These are phyloP conservation scores for Heliconius congener DNA, from an alignment of 1,140 invertebrate genomes.

Conservation along the genomic window DNA sequence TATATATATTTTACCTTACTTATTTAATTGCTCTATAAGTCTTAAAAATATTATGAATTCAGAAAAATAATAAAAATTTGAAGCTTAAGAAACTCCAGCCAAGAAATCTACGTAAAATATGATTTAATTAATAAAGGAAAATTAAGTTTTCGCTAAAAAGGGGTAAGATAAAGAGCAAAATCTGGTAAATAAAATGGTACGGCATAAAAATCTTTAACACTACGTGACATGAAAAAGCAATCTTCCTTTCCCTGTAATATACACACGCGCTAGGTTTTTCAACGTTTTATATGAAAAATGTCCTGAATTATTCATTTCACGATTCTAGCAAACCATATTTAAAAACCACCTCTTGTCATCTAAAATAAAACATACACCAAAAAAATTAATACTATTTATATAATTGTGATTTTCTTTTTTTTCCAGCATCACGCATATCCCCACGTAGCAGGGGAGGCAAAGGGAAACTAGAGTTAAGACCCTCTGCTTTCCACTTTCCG, in stretches of 20 bases:
- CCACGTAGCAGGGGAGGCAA: no score
- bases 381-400: neutral
- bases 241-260: constrained; percentile 20
- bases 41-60: no score
- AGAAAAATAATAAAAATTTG: no score
- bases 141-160: neutral
- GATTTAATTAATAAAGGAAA: constrained; percentile 5
- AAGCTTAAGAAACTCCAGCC: no score
- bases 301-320: constrained; percentile 21
- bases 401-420: neutral
- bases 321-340: constrained; percentile 20
- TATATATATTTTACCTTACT: no score
- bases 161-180: constrained; percentile 6
- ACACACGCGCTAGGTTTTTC: constrained; percentile 20
- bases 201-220: constrained; percentile 11
- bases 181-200: constrained; percentile 2
- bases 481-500: no score
- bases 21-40: no score
- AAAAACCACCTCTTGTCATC: constrained; percentile 17
- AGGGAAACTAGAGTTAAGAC: no score
- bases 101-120: neutral
- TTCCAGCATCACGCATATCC: no score
- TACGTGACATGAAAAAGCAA: constrained; percentile 24
- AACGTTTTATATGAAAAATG: constrained; percentile 26
- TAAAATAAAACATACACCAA: neutral